Evolutionary conservation across 2,113 vertebrate species (phyloP).

Genomic region (Rynchops niger): DNA sequence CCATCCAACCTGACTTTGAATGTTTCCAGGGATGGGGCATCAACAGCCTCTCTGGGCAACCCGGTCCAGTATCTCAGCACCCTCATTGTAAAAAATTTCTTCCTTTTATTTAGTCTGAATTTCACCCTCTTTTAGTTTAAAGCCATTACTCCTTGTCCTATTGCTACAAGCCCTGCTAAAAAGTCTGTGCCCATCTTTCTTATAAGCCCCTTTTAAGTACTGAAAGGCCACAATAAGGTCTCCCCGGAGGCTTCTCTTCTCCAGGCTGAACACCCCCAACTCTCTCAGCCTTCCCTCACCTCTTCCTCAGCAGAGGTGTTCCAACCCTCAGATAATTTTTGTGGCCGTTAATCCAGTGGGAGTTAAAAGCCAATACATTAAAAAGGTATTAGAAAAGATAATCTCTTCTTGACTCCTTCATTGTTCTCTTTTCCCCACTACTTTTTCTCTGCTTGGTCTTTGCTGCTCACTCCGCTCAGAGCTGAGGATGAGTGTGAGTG

Average conservation of each 20-base stretch:
- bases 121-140: neutral
- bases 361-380: neutral
- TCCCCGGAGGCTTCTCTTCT: neutral
- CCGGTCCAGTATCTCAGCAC: rapidly evolving
- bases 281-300: neutral
- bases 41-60: neutral
- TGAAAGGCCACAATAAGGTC: neutral
- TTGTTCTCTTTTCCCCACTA: neutral
- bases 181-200: neutral
- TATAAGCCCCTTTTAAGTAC: too few species aligned
- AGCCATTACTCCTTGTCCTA: neutral
- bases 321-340: rapidly evolving
- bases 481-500: neutral
- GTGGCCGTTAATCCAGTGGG: neutral
- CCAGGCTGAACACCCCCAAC: neutral
- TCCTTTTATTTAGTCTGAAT: rapidly evolving
- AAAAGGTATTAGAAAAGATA: neutral
- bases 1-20: rapidly evolving
- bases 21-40: neutral
- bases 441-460: neutral
- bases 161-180: neutral
- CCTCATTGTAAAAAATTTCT: rapidly evolving
- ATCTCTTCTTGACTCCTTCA: neutral
- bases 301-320: neutral
- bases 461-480: rapidly evolving